Evolutionary conservation across 2,797 vertebrate species (phyloP).

Genomic region (Gadopsis marmoratus): DNA sequence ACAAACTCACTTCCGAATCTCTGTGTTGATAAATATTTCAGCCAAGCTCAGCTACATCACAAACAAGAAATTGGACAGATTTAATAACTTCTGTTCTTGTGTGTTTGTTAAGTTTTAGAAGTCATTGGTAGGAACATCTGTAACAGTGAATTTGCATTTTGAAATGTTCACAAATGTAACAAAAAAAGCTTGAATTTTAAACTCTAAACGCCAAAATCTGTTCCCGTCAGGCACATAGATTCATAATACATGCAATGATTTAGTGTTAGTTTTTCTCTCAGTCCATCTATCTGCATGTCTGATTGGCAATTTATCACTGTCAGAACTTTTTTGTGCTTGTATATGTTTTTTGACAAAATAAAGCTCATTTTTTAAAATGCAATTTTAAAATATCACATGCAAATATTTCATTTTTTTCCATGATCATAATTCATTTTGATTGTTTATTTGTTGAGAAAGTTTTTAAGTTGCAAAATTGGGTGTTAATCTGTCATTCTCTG

Average conservation of each 20-base stretch:
- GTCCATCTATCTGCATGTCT: constrained; percentile 17
- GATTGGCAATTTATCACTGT: constrained; percentile 26
- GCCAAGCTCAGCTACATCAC: constrained; percentile 17
- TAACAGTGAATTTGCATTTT: constrained; percentile 35
- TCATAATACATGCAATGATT: constrained; percentile 45
- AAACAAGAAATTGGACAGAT: constrained; percentile 1
- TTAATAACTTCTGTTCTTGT: constrained; percentile 29
- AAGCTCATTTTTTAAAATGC: neutral
- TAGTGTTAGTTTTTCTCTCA: constrained; percentile 30
- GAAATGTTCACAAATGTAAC: constrained; percentile 6
- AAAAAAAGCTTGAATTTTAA: constrained; percentile 26
- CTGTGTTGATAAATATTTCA: constrained; percentile 29
- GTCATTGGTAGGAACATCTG: constrained; percentile 43
- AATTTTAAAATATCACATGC: neutral
- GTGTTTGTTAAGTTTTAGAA: constrained; percentile 31
- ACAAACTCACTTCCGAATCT: constrained; percentile 10
- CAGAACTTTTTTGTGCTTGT: neutral
- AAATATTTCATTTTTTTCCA: neutral
- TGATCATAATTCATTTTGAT: constrained; percentile 34
- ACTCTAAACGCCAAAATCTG: constrained; percentile 36
- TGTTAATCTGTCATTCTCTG: constrained; percentile 39
- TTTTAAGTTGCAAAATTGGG: constrained; percentile 26
- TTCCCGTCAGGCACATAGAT: constrained; percentile 30
- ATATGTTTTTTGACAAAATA: constrained; percentile 1
- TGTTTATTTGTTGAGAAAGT: constrained; percentile 33